Percentiles rank a stretch among this genome's conserved stretches.
Evolutionary conservation across 2,113 vertebrate genomes (phyloP).

Genomic region (Petrocephalus zakoni): DNA sequence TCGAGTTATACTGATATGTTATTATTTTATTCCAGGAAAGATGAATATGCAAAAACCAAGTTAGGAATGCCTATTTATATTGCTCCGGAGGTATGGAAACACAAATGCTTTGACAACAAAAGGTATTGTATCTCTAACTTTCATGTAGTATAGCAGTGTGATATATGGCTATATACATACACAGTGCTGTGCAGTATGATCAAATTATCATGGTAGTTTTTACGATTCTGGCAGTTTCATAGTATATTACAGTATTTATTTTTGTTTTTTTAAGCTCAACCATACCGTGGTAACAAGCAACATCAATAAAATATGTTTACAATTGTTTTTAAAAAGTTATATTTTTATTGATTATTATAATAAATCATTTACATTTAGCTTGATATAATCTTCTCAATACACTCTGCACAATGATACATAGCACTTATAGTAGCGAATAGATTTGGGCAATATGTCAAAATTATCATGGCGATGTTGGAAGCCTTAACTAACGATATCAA

Average conservation of each 20-base stretch:
- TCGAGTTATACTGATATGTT: background rate
- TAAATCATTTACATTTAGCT: background rate
- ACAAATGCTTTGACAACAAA: conserved; percentile 77
- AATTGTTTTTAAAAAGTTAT: background rate
- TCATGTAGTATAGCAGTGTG: background rate
- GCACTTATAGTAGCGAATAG: background rate
- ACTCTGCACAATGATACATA: background rate
- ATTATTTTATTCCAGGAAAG: conserved; percentile 16
- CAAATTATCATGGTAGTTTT: background rate
- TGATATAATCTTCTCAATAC: background rate
- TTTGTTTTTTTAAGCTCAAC: background rate
- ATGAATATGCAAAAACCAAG: conserved; percentile 58
- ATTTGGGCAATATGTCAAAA: no score
- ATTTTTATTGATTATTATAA: background rate
- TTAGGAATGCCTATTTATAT: conserved; percentile 72
- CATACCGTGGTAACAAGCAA: background rate
- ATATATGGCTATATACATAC: background rate
- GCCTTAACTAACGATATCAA: no score
- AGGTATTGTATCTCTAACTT: conserved; percentile 53
- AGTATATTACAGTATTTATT: background rate
- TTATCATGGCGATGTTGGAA: no score
- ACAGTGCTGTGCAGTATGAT: background rate
- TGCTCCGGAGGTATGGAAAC: conserved; percentile 75
- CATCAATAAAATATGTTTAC: background rate
- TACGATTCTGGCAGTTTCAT: background rate